Evolutionary conservation across 2,797 vertebrate genomes (phyloP).

Genomic region (Antennarius maculatus): DNA sequence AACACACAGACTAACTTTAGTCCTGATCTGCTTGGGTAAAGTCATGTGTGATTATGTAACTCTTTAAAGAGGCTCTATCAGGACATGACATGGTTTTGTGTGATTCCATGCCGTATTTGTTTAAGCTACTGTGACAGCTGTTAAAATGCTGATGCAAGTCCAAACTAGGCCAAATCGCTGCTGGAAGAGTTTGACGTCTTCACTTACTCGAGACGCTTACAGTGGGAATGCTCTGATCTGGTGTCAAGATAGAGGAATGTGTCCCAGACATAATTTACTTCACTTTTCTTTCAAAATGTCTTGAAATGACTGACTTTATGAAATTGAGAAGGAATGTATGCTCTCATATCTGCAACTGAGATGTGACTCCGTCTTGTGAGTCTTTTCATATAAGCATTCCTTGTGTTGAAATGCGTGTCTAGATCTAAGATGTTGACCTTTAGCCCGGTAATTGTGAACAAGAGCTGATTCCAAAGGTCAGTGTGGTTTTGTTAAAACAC

Average conservation of each 20-base stretch:
- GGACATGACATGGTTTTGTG: neutral
- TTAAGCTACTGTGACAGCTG: neutral
- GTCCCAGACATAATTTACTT: neutral
- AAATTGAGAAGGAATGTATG: neutral
- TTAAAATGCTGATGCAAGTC: slow-evolving; percentile 4
- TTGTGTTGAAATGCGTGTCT: slow-evolving; percentile 4
- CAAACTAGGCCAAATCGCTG: slow-evolving; percentile 8
- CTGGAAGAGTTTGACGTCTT: slow-evolving; percentile 11
- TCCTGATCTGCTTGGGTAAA: too few species aligned
- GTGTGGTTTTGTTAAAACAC: slow-evolving; percentile 20
- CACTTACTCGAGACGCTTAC: slow-evolving; percentile 1
- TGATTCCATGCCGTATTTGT: neutral
- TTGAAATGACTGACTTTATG: too few species aligned
- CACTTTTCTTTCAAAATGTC: neutral
- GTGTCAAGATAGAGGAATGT: neutral
- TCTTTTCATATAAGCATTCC: slow-evolving; percentile 13
- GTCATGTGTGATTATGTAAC: neutral
- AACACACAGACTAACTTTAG: too few species aligned
- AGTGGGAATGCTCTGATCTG: slow-evolving; percentile 6
- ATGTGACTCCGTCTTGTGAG: neutral
- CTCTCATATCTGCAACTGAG: neutral
- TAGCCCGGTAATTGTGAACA: slow-evolving; percentile 14
- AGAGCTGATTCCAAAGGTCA: slow-evolving; percentile 56
- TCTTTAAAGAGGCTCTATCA: neutral
- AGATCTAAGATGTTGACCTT: slow-evolving; percentile 31